These are phyloP conservation scores for Taphrorychus bicolor DNA, from an alignment of 2,888 invertebrate genomes.

Conservation along the genomic window DNA sequence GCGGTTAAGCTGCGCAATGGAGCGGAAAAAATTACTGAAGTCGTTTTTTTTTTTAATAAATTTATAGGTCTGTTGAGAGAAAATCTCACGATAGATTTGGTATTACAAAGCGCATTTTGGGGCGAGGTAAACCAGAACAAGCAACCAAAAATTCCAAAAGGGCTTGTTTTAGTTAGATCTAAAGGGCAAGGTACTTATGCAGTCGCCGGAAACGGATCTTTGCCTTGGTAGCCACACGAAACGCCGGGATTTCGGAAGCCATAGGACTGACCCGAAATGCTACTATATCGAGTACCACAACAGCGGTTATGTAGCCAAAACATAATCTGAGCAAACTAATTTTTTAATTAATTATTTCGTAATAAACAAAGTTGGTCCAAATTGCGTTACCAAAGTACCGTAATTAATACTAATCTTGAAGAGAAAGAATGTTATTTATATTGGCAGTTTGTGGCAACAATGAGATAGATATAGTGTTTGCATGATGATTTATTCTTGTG, in stretches of 20 bases:
- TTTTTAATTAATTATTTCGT: neutral
- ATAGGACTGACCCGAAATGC: neutral
- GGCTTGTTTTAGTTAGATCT: too few relatives aligned
- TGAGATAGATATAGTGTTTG: neutral
- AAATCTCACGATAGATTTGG: neutral
- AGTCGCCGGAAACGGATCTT: constrained; percentile 52
- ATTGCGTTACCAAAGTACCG: neutral
- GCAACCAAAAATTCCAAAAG: constrained; percentile 19
- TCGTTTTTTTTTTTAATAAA: neutral
- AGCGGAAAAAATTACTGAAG: neutral
- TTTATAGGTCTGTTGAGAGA: neutral
- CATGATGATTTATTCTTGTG: neutral
- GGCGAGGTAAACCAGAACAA: constrained; percentile 27
- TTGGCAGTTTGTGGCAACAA: neutral
- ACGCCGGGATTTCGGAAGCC: constrained; percentile 5
- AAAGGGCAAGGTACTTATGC: too few relatives aligned
- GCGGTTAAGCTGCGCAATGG: neutral
- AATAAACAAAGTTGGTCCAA: neutral
- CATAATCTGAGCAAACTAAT: neutral
- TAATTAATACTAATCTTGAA: neutral
- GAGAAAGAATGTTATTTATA: neutral
- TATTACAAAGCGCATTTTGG: too few relatives aligned
- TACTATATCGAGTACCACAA: constrained; percentile 1
- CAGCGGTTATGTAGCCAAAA: neutral
- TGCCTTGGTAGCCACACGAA: constrained; percentile 40